Evolutionary conservation across 2,113 vertebrate species (phyloP).

Genomic region (Thalassoma bifasciatum): DNA sequence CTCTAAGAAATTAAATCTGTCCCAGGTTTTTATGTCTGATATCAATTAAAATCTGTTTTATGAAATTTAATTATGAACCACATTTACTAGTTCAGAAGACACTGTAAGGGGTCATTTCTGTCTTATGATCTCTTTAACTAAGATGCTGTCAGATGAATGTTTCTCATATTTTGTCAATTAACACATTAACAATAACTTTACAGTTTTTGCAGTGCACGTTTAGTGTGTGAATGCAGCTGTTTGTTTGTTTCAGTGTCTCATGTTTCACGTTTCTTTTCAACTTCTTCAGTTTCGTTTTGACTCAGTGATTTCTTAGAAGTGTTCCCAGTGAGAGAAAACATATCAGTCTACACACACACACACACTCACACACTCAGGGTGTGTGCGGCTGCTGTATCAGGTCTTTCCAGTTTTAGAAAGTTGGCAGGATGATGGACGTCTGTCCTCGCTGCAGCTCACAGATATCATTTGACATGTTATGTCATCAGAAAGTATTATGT

Average conservation of each 20-base stretch:
- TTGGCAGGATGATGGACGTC: not conserved
- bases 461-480: not conserved
- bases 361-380: conserved; percentile 3
- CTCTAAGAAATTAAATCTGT: too few relatives aligned
- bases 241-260: not conserved
- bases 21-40: too few relatives aligned
- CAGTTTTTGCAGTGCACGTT: too few relatives aligned
- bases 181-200: too few relatives aligned
- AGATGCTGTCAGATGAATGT: too few relatives aligned
- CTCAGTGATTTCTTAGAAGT: conserved; percentile 48
- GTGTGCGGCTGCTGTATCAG: conserved; percentile 35
- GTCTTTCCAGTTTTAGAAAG: conserved; percentile 29
- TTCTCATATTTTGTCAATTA: too few relatives aligned
- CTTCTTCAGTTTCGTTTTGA: conserved; percentile 42
- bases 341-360: not conserved
- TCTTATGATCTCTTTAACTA: too few relatives aligned
- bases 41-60: too few relatives aligned
- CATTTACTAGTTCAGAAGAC: too few relatives aligned
- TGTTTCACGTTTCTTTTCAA: not conserved
- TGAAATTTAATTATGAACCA: too few relatives aligned
- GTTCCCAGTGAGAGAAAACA: conserved; percentile 1
- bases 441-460: not conserved
- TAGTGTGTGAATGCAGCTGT: not conserved
- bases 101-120: too few relatives aligned
- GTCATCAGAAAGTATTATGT: not conserved